phyloP scores from a whole-genome alignment of 2,113 vertebrate species.

The Hemiprocne comata region DNA sequence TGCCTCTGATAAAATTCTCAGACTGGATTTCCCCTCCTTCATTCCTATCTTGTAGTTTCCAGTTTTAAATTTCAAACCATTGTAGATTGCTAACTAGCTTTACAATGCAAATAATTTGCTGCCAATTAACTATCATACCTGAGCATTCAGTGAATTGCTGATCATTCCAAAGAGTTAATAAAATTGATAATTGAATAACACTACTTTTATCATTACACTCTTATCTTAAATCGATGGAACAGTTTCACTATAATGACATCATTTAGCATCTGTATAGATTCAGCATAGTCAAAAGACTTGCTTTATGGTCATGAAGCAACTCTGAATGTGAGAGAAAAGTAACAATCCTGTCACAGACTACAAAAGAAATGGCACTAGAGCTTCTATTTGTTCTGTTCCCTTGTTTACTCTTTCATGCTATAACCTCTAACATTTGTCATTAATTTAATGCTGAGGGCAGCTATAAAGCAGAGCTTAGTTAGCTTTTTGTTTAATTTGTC shows the following conservation, averaged over 20 bases:
- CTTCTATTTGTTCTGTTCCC: not conserved
- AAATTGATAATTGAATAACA: not conserved
- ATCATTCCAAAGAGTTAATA: not conserved
- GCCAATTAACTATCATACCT: not conserved
- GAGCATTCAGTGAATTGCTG: not conserved
- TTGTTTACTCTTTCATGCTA: not conserved
- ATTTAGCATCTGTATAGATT: not conserved
- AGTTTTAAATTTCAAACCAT: not conserved
- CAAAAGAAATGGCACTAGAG: not conserved
- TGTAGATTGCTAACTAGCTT: not conserved
- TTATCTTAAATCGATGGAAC: not conserved
- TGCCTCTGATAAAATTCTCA: not conserved
- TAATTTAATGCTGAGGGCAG: not conserved
- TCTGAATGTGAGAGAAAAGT: not conserved
- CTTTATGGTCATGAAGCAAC: not conserved
- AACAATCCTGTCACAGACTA: not conserved
- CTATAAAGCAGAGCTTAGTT: not conserved
- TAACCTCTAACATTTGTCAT: not conserved
- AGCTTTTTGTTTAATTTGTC: not conserved
- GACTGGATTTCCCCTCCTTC: not conserved
- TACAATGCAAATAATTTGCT: not conserved
- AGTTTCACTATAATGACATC: not conserved
- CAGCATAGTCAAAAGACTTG: not conserved
- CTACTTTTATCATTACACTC: not conserved
- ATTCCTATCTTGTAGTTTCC: not conserved